Base-by-base conservation (phyloP, 2,888 invertebrate genomes). In the Euzophera pinguis region DNA sequence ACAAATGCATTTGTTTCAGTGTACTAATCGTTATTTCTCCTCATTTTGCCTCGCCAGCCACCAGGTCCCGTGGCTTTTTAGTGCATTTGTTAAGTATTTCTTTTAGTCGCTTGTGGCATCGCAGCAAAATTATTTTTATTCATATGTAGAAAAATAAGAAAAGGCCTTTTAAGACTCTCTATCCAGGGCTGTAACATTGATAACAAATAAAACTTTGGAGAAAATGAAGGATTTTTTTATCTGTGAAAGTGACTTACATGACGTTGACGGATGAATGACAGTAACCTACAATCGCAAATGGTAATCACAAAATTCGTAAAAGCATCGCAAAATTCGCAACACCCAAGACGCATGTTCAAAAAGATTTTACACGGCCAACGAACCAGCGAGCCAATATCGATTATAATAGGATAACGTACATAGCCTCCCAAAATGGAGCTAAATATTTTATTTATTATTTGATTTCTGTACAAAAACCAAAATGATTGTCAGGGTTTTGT, bases 321-420 rank as follows among this genome's bases (percentile, higher is more conserved):
- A 62, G 63, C 56, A 61, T 67, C 63, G 56, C 64, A 5, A 70
- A 69, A 63, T 45, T 32, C 32, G 41, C 22, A 16, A 63, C 68
- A 41, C 34, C 68, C 68, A 83, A 78, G 81, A 86, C 86, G 88
- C 86, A 88, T 86, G 87, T 85, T 84, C 86, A 82, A 78, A 78
- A 80, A 80, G 71, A 73, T 78, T 78, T 79, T 67, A 66, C 63
- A 71, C 67, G 65, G 67, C 70, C 66, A 67, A 72, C 74, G 71
- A 73, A 69, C 65, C 56, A 60, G 74, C 73, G 73, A 81, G 73
- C 69, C 75, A 81, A 78, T 86, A 86, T 86, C 78, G 87, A 88
- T 87, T 86, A 78, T 74, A 78, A 82, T 78, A 77, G 71, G 69
- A 73, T 74, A 78, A 75, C 78, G 75, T 74, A 69, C 63, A 59